phyloP scores from a whole-genome alignment of 1,140 invertebrate genomes.

The Drosophila seguyi region DNA sequence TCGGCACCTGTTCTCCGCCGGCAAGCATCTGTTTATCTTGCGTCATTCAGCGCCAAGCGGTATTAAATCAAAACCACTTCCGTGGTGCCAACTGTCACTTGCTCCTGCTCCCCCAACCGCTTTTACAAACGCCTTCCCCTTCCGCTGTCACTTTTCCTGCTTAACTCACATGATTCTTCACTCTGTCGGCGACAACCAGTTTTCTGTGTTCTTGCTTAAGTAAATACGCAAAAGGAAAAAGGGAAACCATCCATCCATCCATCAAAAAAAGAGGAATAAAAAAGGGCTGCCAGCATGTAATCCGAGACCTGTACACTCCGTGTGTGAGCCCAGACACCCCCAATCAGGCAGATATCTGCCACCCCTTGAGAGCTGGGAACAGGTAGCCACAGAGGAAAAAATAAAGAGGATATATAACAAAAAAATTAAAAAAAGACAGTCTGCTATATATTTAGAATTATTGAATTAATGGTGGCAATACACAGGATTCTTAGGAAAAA shows the following conservation, averaged over 20 bases:
- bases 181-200: conserved; percentile 53
- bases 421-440: background rate
- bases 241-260: conserved; percentile 43
- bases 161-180: conserved; percentile 43
- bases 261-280: conserved; percentile 29
- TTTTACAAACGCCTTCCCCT: conserved; percentile 22
- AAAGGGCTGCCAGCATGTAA: conserved; percentile 69
- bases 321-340: conserved; percentile 23
- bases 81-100: conserved; percentile 64
- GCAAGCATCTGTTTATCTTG: conserved; percentile 70
- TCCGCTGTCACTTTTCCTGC: conserved; percentile 4
- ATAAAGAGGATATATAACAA: background rate
- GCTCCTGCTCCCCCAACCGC: background rate
- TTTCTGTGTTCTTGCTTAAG: conserved; percentile 46
- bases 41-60: conserved; percentile 63
- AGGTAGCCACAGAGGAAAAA: conserved; percentile 46
- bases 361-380: conserved; percentile 35
- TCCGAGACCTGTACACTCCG: conserved; percentile 55
- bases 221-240: conserved; percentile 55
- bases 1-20: conserved; percentile 66
- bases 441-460: background rate
- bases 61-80: conserved; percentile 82
- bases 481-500: background rate
- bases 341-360: conserved; percentile 26
- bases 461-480: background rate